Base-by-base conservation (phyloP, 1,140 invertebrate species). In the Halictus rubicundus region DNA sequence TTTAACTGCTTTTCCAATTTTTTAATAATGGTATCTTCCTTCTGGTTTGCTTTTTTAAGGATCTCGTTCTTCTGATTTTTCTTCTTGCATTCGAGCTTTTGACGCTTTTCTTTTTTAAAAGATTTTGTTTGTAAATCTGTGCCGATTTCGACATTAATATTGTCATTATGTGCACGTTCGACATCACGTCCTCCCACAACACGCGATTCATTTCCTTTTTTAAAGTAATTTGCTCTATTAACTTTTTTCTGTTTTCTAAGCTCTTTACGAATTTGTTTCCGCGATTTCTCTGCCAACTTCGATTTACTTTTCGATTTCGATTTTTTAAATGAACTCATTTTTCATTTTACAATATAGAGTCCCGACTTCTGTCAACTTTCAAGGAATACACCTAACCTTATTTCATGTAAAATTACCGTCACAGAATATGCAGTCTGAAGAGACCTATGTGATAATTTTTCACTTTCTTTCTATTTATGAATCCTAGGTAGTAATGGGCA, bases 1-100 rank as follows among this genome's bases (percentile, higher is more conserved):
- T 96, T 96, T 2, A 99, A 91, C 89, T 96, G 95, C 90, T 98
- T 98, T 88, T 97, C 97, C 75, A 98, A 90, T 87, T 95, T 95
- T 86, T 95, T 96, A 21, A 98, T 98, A 61, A 95, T 93, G 84
- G 94, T 95, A 77, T 98, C 97, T 92, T 99, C 97, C 25, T 95
- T 94, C 64, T 95, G 92, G 93, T 94, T 90, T 88, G 94, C 94
- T 82, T 94, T 90, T 76, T 92, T 93, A 78, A 81, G 71, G 85
- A 91, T 65, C 89, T 89, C 46, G 89, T 88, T 46, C 85, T 88
- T 76, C 16, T 68, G 66, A 10, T 82, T 85, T 32, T 82, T 68
- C 71, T 88, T 76, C 23, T 77, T 75, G 74, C 70, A 2, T 32
- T 86, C 73, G 49, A 80, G 21, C 10, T 57, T 61, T 39, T 82